Evolutionary conservation across 1,140 invertebrate species (phyloP).

Genomic region (Eubasilissa regina): DNA sequence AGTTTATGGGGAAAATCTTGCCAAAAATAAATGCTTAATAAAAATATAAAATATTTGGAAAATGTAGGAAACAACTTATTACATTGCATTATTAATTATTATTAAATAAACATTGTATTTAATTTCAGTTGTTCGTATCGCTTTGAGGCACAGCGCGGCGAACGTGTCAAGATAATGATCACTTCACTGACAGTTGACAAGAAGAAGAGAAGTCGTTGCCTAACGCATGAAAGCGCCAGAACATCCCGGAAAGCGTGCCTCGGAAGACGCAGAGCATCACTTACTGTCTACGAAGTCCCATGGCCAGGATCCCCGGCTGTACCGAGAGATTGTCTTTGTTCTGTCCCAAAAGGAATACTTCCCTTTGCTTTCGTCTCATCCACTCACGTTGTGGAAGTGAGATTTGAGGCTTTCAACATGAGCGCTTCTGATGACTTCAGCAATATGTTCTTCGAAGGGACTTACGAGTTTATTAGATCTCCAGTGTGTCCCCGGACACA

Average conservation of each 20-base stretch:
- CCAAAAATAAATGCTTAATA: too few relatives aligned
- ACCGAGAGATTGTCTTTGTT: conserved; percentile 77
- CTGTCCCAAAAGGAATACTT: conserved; percentile 64
- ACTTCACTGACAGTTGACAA: conserved; percentile 78
- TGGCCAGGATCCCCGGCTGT: conserved; percentile 78
- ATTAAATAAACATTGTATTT: not conserved
- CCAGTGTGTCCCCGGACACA: conserved; percentile 78
- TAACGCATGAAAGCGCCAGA: conserved; percentile 74
- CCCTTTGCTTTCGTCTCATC: conserved; percentile 85
- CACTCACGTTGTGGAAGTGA: conserved; percentile 84
- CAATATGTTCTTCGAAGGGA: conserved; percentile 87
- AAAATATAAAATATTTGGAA: too few relatives aligned
- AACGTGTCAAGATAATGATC: conserved; percentile 81
- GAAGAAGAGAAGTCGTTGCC: conserved; percentile 76
- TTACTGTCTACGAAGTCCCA: conserved; percentile 81
- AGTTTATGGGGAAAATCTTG: too few relatives aligned
- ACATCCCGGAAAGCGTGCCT: conserved; percentile 81
- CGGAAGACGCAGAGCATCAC: conserved; percentile 73
- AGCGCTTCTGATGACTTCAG: conserved; percentile 87
- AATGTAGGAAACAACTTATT: too few relatives aligned
- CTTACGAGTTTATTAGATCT: conserved; percentile 85
- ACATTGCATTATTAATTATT: conserved; percentile 60
- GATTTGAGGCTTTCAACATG: conserved; percentile 87
- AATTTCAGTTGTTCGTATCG: conserved; percentile 83
- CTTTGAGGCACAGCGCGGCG: conserved; percentile 86